Base-by-base conservation (phyloP, 1,140 invertebrate genomes). In the Drosophila nigrodunni region DNA sequence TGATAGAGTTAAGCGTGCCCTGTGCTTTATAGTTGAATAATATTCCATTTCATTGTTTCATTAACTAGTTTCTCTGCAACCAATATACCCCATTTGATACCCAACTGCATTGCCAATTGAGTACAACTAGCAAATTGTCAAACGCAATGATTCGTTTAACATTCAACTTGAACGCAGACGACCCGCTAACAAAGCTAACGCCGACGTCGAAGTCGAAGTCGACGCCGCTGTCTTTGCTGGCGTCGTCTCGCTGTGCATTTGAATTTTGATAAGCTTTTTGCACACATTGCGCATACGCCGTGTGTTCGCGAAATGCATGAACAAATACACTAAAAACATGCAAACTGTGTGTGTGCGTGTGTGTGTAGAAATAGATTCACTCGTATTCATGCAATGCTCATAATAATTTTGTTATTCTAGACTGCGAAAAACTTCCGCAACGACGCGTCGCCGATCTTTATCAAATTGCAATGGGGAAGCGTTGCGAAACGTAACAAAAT, bases 401-500 rank as follows among this genome's bases (percentile, higher is more conserved):
- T 78, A 69, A 74, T 74, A 79, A 80, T 75, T 80, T 69, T 80
- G 69, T 74, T 80, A 74, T 77, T 78, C 60, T 78, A 78, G 66
- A 78, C 77, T 47, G 52, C 47, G 62, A 58, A 71, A 79, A 85
- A 82, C 82, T 86, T 86, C 82, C 82, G 82, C 82, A 74, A 70
- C 67, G 71, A 62, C 50, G 67, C 37, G 58, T 21, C 58, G 59
- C 77, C 74, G 85, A 89, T 88, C 85, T 85, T 88, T 88, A 89
- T 89, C 85, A 85, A 89, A 79, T 90, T 81, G 85, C 85, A 89
- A 85, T 85, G 81, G 85, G 85, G 64, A 89, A 89, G 78, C 80
- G 71, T 65, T 65, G 64, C 68, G 44, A 70, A 72, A 66, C 66
- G 59, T 72, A 71, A 46, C 52, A 47, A 47, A 39, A 25, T 41